These are phyloP conservation scores for Heterodera schachtii DNA, from an alignment of 1,140 invertebrate genomes.

Conservation along the genomic window DNA sequence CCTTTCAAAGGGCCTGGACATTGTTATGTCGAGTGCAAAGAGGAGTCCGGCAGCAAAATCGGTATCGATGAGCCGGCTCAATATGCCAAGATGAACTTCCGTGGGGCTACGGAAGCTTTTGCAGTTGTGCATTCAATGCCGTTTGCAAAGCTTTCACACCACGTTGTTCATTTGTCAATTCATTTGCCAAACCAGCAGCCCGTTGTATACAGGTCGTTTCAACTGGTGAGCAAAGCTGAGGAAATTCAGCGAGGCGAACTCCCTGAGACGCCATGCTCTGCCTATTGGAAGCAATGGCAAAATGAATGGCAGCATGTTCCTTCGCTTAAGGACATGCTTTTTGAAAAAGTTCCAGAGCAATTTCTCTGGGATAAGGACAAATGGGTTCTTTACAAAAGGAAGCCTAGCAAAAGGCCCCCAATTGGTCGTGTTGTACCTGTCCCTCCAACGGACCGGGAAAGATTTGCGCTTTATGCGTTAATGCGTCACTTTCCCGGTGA, in stretches of 20 bases:
- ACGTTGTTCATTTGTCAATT: neutral
- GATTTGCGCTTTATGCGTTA: neutral
- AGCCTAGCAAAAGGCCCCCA: neutral
- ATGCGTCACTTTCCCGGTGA: neutral
- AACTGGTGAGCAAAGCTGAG: neutral
- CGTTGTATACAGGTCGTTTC: neutral
- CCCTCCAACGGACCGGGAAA: neutral
- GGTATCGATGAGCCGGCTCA: conserved; percentile 20
- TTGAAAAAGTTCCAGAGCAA: too few species aligned
- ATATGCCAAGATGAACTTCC: conserved; percentile 13
- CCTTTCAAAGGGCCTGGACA: conserved; percentile 12
- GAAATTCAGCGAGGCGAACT: neutral
- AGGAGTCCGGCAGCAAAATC: neutral
- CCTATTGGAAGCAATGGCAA: conserved; percentile 15
- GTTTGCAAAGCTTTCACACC: neutral
- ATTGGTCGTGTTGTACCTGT: neutral
- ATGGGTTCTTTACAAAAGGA: neutral
- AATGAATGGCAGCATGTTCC: neutral
- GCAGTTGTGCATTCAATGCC: neutral
- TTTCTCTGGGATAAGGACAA: too few species aligned
- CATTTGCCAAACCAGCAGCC: conserved; percentile 13
- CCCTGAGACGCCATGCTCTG: neutral
- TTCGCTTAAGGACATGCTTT: too few species aligned
- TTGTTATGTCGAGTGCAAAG: conserved; percentile 1
- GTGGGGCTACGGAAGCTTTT: neutral